Evolutionary conservation across 2,888 invertebrate genomes (phyloP).

Genomic region (Campaea margaritaria): DNA sequence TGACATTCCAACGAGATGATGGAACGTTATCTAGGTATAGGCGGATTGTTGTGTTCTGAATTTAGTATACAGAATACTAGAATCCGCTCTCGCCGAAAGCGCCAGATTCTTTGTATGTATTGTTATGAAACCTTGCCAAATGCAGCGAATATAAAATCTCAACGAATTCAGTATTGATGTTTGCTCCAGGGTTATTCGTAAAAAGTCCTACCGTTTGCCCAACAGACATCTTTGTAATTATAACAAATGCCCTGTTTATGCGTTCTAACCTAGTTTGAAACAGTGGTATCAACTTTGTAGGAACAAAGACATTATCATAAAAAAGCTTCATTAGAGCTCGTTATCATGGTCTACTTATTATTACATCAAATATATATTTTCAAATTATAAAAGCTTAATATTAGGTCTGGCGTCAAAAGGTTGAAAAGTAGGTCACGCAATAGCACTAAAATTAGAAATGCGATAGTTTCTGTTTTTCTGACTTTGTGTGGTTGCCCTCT

Average conservation of each 20-base stretch:
- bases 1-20: conserved; percentile 17
- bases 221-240: neutral
- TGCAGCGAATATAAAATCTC: no score
- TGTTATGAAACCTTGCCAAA: no score
- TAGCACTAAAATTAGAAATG: no score
- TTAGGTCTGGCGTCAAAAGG: neutral
- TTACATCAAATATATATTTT: neutral
- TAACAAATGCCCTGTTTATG: neutral
- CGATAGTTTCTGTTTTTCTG: no score
- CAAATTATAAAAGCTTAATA: neutral
- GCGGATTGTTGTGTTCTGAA: no score
- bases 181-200: neutral
- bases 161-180: neutral
- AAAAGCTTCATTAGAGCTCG: conserved; percentile 6
- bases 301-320: conserved; percentile 14
- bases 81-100: no score
- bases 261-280: conserved; percentile 6
- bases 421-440: neutral
- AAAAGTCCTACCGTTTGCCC: neutral
- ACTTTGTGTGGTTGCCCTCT: no score
- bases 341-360: neutral
- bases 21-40: neutral
- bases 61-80: no score
- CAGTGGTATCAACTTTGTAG: conserved; percentile 7
- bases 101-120: no score